Evolutionary conservation across 2,888 invertebrate species (phyloP), one percentile per base, ranked within the genome.

Genomic region (Drosophila picticornis): DNA sequence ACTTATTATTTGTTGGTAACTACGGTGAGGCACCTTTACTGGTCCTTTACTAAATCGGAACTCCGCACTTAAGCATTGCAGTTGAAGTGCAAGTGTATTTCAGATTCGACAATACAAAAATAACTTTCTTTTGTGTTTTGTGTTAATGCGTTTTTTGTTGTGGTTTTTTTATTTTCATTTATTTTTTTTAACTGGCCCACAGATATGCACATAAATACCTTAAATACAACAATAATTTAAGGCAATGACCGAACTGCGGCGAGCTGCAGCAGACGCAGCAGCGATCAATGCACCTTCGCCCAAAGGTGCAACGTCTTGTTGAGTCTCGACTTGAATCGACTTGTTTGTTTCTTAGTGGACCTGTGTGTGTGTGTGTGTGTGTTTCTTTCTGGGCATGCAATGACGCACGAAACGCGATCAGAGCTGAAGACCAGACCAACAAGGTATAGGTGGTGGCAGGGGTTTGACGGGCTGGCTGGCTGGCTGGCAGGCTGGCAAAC

Each of bases 321-420:
- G 31, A 40, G 38, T 9, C 77, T 61, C 67, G 60, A 59, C 36
- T 68, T 34, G 51, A 55, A 55, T 59, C 27, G 60, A 64, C 31
- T 60, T 55, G 55, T 62, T 29, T 68, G 76, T 63, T 40, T 65
- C 52, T 22, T 19, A 5, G 72, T 61, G 43, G 59, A 53, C 7
- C 1, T 4, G 4, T 27, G n/a, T 31, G 32, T 60, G 36, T 52
- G 38, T 48, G 25, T 52, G 38, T 65, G 57, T 72, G 38, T 57
- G 48, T 59, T 36, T 72, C 22, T 65, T 83, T 80, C 73, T 84
- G 80, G 60, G 75, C 77, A 81, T 85, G 85, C 90, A 86, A 83
- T 86, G 88, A 86, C 86, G 86, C 86, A 86, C 90, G 79, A 88
- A 86, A 88, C 90, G 86, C 86, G 86, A 86, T 90, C 86, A 88